phyloP scores from a whole-genome alignment of 2,113 vertebrate species.

The Hippolais icterina region DNA sequence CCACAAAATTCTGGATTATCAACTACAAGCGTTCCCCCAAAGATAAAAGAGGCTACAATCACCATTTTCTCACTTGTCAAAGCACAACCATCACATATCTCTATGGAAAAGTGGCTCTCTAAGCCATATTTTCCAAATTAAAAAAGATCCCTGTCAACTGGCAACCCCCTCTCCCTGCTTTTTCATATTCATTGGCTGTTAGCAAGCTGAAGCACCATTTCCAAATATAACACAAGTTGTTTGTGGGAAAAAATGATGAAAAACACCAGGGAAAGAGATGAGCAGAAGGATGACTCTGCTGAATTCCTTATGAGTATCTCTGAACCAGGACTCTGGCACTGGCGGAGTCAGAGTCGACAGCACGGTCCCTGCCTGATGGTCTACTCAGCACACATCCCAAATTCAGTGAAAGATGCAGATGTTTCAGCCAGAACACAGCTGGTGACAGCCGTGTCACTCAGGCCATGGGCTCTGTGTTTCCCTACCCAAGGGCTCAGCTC shows the following conservation, averaged over 20 bases:
- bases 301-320: not conserved
- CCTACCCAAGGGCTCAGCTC: not conserved
- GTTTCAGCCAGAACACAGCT: not conserved
- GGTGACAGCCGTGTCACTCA: not conserved
- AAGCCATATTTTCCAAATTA: not conserved
- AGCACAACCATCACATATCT: not conserved
- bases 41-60: not conserved
- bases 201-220: not conserved
- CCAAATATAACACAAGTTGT: not conserved
- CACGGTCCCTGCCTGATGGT: not conserved
- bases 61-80: not conserved
- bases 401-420: not conserved
- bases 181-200: not conserved
- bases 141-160: not conserved
- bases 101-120: not conserved
- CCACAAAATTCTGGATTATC: not conserved
- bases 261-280: not conserved
- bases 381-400: not conserved
- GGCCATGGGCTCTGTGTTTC: not conserved
- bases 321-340: not conserved
- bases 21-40: accelerated
- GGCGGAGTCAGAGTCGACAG: accelerated
- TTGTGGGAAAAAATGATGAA: not conserved
- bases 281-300: not conserved
- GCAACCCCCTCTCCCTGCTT: not conserved